Evolutionary conservation across 2,888 invertebrate genomes (phyloP), one percentile per base, ranked within the genome.

Genomic region (Drosophila nigricruria): DNA sequence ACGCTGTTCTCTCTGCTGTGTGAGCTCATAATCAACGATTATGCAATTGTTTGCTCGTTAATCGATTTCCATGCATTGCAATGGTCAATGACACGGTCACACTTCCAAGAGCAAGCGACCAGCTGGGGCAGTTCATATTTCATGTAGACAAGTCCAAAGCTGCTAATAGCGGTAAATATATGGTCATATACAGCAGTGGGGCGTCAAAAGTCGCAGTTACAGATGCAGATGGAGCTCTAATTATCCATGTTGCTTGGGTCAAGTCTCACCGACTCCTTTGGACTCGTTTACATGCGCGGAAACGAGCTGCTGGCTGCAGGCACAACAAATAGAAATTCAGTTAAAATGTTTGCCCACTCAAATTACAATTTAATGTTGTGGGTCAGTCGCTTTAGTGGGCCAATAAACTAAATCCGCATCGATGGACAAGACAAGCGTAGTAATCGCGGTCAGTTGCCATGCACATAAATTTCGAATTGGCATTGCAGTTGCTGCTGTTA

Each of bases 291-390:
- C 62, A 81, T 59, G 54, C 36, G 56, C 42, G 49, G 18, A 36
- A 65, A 81, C 67, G 53, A 34, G 50, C 25, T 16, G 32, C 23
- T 8, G 59, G 53, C 43, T 54, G 36, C 47, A 36, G 47, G 20
- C 47, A 18, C 36, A 36, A 12, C 23, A 3, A 36, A 63, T 52
- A 70, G 68, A 82, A 75, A 80, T 80, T 74, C 75, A 70, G 77
- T 73, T 71, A 70, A 83, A 83, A 85, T 83, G 88, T 88, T 79
- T 82, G 77, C 86, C 80, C 82, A 85, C 88, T 84, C 88, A 88
- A 86, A 84, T 88, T 84, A 87, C 88, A 89, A 85, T 85, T 85
- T 83, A 85, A 85, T 70, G 84, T 84, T 89, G 85, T 89, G 88
- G 85, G 85, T 85, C 85, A 85, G 84, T 60, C 77, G 87, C 74